phyloP scores from a whole-genome alignment of 2,113 vertebrate genomes.

The Myrmophylax atrothorax region DNA sequence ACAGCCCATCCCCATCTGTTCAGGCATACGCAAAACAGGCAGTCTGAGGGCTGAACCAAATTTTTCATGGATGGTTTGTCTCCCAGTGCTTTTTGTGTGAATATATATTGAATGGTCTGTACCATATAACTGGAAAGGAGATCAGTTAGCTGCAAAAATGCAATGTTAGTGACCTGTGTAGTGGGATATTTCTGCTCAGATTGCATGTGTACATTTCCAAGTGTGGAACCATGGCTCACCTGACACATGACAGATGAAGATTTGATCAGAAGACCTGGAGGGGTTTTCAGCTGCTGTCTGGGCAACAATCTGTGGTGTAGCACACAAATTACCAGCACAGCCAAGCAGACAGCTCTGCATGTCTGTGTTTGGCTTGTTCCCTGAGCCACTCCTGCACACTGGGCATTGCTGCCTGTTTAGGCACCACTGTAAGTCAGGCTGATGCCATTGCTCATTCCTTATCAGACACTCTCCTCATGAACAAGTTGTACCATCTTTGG shows the following conservation, averaged over 20 bases:
- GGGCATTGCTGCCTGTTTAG: neutral
- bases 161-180: neutral
- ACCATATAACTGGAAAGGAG: neutral
- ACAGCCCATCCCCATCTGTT: neutral
- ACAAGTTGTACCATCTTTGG: neutral
- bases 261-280: neutral
- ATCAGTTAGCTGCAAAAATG: neutral
- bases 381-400: fast-evolving
- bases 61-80: neutral
- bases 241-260: neutral
- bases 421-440: neutral
- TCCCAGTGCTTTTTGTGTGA: neutral
- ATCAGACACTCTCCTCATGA: neutral
- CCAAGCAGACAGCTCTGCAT: neutral
- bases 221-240: neutral
- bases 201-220: neutral
- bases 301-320: neutral
- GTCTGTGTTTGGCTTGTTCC: neutral
- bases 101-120: neutral
- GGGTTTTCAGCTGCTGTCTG: neutral
- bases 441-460: neutral
- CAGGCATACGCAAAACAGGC: neutral
- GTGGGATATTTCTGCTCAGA: neutral
- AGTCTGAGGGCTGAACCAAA: neutral
- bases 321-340: neutral